Evolutionary conservation across 2,888 invertebrate species (phyloP).

Genomic region (Beris morrisii): DNA sequence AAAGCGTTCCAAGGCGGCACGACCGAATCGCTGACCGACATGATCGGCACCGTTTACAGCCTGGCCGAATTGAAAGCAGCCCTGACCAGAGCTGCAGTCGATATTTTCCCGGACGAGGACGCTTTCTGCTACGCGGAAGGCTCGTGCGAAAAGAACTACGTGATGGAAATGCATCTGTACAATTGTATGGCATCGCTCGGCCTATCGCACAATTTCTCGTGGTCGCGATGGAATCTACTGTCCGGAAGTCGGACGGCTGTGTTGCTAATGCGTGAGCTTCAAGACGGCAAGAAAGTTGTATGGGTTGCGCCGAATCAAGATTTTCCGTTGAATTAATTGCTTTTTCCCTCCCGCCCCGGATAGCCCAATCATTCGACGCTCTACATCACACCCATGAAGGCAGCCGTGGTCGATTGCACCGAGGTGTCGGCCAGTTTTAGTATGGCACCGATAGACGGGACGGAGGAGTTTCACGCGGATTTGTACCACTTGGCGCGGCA

Average conservation of each 20-base stretch:
- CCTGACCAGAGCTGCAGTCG: constrained; percentile 68
- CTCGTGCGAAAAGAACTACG: constrained; percentile 70
- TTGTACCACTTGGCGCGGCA: constrained; percentile 69
- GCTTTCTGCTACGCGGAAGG: constrained; percentile 71
- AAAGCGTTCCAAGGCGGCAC: constrained; percentile 54
- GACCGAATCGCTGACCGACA: constrained; percentile 49
- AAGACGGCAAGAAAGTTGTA: constrained; percentile 54
- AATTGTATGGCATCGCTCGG: constrained; percentile 76
- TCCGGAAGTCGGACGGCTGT: constrained; percentile 57
- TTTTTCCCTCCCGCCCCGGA: constrained; percentile 5
- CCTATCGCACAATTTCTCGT: constrained; percentile 75
- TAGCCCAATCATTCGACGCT: constrained; percentile 56
- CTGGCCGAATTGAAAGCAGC: constrained; percentile 50
- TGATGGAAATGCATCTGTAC: constrained; percentile 74
- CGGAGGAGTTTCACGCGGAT: constrained; percentile 68
- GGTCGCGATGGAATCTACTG: constrained; percentile 73
- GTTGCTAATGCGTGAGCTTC: constrained; percentile 51
- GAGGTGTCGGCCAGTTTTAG: constrained; percentile 74
- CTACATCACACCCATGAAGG: constrained; percentile 68
- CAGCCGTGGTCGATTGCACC: constrained; percentile 70
- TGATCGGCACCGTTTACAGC: constrained; percentile 50
- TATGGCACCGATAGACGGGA: constrained; percentile 54
- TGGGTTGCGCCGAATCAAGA: constrained; percentile 35
- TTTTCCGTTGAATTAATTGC: constrained; percentile 14
- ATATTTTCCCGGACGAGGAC: constrained; percentile 81